Percentiles rank a stretch among this genome's conserved stretches.
Evolutionary conservation across 2,888 invertebrate genomes (phyloP).

Genomic region (Eupithecia pulchellata): DNA sequence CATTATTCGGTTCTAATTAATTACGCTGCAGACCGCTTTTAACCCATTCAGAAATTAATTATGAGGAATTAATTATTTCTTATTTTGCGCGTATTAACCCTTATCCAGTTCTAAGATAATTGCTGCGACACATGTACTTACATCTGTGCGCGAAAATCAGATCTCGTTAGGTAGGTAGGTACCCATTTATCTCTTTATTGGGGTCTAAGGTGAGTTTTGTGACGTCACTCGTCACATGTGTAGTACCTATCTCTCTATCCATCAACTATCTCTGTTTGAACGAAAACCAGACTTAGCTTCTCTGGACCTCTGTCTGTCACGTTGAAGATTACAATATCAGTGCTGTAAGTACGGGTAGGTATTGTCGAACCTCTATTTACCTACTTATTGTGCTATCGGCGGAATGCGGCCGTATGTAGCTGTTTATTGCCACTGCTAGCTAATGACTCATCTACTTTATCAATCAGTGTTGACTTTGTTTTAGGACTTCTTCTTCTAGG

Average conservation of each 20-base stretch:
- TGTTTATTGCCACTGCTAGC: constrained; percentile 62
- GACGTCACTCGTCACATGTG: neutral
- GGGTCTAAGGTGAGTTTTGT: neutral
- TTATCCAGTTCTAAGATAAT: too few relatives aligned
- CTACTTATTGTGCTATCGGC: constrained; percentile 67
- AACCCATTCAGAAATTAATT: too few relatives aligned
- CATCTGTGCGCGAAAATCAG: neutral
- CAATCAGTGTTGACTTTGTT: constrained; percentile 55
- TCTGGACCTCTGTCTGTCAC: neutral
- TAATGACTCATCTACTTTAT: constrained; percentile 79
- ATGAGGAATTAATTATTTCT: too few relatives aligned
- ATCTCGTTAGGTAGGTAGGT: too few relatives aligned
- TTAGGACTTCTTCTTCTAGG: constrained; percentile 15
- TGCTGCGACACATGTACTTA: too few relatives aligned
- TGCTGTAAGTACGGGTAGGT: constrained; percentile 35
- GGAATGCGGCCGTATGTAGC: constrained; percentile 73
- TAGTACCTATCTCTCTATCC: neutral
- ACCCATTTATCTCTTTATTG: neutral
- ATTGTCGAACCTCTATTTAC: constrained; percentile 59
- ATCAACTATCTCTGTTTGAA: neutral
- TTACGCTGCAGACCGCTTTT: too few relatives aligned
- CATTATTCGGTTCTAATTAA: neutral
- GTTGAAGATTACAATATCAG: constrained; percentile 11
- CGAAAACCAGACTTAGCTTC: neutral
- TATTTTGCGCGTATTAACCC: too few relatives aligned